Evolutionary conservation across 2,797 vertebrate species (phyloP), one percentile per base, ranked within the genome.

Genomic region (Eupleurogrammus muticus): DNA sequence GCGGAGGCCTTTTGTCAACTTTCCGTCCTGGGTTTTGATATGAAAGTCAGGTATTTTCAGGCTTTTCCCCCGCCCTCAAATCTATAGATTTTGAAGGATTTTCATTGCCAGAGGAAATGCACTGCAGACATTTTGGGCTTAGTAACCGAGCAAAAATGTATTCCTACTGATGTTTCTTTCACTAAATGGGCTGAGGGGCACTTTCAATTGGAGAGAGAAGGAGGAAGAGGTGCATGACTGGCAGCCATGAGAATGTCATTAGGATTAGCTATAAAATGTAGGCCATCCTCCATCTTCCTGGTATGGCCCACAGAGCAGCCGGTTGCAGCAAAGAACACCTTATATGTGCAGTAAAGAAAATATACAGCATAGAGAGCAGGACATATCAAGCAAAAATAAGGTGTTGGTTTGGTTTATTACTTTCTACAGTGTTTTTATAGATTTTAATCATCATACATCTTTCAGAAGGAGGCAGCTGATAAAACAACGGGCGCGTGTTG

Each of bases 211-310:
- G 9, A 58, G 46, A 59, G 23, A 38, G 48, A 73, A 11, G 35
- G 17, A 12, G 5, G 55, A 23, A 38, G 23, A 57, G 49, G 64
- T 56, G 66, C 34, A 51, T 84, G 86, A 88, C 81, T 90, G 81
- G 85, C 85, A 89, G 78, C 85, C 74, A 77, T 82, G 78, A 84
- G 74, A 83, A 86, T 86, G 87, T 85, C 82, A 84, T 87, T 86
- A 90, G 84, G 83, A 90, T 85, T 89, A 88, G 73, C 77, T 79
- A 55, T 81, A 81, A 83, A 87, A 87, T 86, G 65, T 87, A 83
- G 85, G 81, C 72, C 87, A 87, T 75, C 77, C 65, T 75, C 69
- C 62, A 61, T 85, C 80, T 84, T 81, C 42, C 35, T 64, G 49
- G 40, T 65, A 21, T 66, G 79, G 75, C 44, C 59, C 75, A 81